Evolutionary conservation across 2,888 invertebrate species (phyloP), one percentile per base, ranked within the genome.

Genomic region (Drosophila algonquin): DNA sequence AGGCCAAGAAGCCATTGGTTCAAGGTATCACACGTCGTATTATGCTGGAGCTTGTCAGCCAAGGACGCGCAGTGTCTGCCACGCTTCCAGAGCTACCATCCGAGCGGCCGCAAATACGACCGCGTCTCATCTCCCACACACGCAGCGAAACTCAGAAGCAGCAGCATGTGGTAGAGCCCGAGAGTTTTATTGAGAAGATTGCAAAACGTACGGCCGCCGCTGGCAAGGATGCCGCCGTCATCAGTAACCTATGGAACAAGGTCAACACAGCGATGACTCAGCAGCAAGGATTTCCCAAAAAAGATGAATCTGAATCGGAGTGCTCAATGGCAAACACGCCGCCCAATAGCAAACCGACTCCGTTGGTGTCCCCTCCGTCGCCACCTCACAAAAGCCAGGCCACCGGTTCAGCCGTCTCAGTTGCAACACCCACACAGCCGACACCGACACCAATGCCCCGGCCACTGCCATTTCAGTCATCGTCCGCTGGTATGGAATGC

Each of bases 1-100:
- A 80, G 48, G 73, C 67, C 8, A 84, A 81, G 18, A 89, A 81
- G 32, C n/a, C 65, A 0, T 21, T 55, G 12, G 79, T 89, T 3
- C 81, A 79, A 55, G 91, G 91, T 24, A 79, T 90, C 10, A 89
- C 91, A 4, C 77, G 71, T 27, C 90, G 87, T 64, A 75, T 82
- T 9, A 90, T 90, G 74, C 62, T 86, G 47, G 60, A 80, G 3
- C 68, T 89, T 18, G 90, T 92, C 3, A 80, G 82, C 12, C 82
- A 90, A 24, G 91, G 90, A 8, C 82, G 84, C 6, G 92, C 92
- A 2, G 90, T 90, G 5, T 89, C 91, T 12, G 84, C 89, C 18
- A 91, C 92, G 35, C 73, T 91, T 50, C 92, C 92, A 5, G 91
- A 92, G 67, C 60, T 92, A 58, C 92, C 92, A 1, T 79, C 90